Evolutionary conservation across 1,140 invertebrate genomes (phyloP), one percentile per base, ranked within the genome.

Genomic region (Daktulosphaira vitifoliae): DNA sequence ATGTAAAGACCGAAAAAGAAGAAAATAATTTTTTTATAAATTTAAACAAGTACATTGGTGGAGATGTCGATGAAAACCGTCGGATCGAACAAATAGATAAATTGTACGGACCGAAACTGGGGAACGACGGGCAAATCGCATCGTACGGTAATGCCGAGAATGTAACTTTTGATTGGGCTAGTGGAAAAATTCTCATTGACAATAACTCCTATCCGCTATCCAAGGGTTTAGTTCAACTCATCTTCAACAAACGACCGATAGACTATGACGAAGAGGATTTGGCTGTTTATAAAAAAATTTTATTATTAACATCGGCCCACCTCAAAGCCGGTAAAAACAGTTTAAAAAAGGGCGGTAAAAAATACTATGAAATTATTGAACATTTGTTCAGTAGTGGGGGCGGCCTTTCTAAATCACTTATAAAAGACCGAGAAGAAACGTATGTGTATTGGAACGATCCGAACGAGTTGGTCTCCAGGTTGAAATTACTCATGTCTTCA

Each of bases 401-500:
- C 5, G 29, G 29, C 11, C 29, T 33, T 33, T 33, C 29, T 11
- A 33, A 33, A 11, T 33, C 29, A 11, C 29, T 33, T 33, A 5
- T 6, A 11, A 33, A 33, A 33, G 29, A 11, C 5, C 11, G 11
- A 6, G 16, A 42, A 26, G 15, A n/a, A 11, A 46, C 38, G 68
- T 72, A 74, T 67, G 69, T 72, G 38, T 73, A 74, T 70, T 76
- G 69, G 69, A 71, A 76, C 69, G 70, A 76, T 71, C 69, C 71
- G n/a, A 74, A 76, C 64, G 73, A 76, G 69, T 29, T 76, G 13
- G 69, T 75, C 4, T 71, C 73, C 22, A 68, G 73, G 65, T 65
- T 76, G 7, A 56, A 70, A 37, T 52, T 76, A 33, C 42, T 76
- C 3, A 50, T 73, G 15, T 70, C 72, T 18, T 75, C 73, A n/a